Evolutionary conservation across 2,113 vertebrate species (phyloP).

Genomic region (Urocolius indicus): DNA sequence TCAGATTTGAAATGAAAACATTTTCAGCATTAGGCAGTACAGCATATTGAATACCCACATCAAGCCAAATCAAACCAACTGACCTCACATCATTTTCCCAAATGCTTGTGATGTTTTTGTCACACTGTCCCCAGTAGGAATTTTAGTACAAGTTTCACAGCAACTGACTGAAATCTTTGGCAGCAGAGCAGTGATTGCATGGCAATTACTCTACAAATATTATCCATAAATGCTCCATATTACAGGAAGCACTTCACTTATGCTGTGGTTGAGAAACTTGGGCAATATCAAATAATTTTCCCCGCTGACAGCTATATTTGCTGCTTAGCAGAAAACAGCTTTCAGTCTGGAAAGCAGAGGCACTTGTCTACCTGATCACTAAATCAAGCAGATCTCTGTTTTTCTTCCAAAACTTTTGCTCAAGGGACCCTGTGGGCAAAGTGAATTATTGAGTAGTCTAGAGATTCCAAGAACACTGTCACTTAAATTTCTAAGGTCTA

Average conservation of each 20-base stretch:
- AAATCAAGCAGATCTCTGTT: neutral
- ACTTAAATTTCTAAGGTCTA: neutral
- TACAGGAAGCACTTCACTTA: conserved; percentile 48
- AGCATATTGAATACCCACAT: conserved; percentile 19
- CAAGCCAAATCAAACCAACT: conserved; percentile 34
- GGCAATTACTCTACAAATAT: conserved; percentile 59
- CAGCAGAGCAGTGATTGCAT: conserved; percentile 30
- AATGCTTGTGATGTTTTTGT: conserved; percentile 1
- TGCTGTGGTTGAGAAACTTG: conserved; percentile 22
- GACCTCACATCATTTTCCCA: conserved; percentile 24
- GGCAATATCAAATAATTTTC: conserved; percentile 36
- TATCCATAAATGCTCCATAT: conserved; percentile 53
- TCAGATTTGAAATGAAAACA: conserved; percentile 1
- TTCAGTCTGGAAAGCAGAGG: neutral
- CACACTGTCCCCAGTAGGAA: neutral
- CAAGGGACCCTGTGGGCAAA: neutral
- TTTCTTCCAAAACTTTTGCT: neutral
- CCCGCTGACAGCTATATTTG: conserved; percentile 13
- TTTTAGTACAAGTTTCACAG: conserved; percentile 49
- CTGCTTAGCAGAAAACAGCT: conserved; percentile 29
- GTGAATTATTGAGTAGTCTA: neutral
- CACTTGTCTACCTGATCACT: neutral
- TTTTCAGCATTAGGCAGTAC: neutral
- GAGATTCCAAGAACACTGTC: neutral
- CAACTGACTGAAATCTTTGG: conserved; percentile 43